A percentile compares a stretch with the other conserved stretches of the same genome.
These are phyloP conservation scores for Ophion slaviceki DNA, from an alignment of 2,888 invertebrate species.

Conservation along the genomic window DNA sequence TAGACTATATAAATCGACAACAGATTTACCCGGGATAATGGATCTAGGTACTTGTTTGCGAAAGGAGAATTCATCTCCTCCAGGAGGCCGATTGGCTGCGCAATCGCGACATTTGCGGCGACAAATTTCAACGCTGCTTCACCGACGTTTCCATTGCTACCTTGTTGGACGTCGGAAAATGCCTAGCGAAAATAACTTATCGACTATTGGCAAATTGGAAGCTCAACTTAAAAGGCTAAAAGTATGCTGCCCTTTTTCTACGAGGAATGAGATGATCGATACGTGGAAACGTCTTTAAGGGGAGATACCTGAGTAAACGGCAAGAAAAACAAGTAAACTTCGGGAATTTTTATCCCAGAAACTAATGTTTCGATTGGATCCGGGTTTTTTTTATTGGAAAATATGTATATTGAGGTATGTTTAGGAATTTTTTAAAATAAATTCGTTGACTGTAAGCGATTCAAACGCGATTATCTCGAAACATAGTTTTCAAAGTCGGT, in stretches of 20 bases:
- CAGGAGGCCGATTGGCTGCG: not conserved
- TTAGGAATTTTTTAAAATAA: too few species aligned
- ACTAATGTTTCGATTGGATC: too few species aligned
- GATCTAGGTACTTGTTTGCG: conserved; percentile 41
- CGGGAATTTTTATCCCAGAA: too few species aligned
- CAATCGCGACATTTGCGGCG: not conserved
- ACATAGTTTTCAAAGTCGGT: too few species aligned
- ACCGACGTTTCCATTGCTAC: not conserved
- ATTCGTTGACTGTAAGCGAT: too few species aligned
- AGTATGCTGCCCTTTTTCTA: not conserved
- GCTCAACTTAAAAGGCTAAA: not conserved
- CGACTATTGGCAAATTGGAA: not conserved
- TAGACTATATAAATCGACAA: conserved; percentile 63
- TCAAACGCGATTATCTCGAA: too few species aligned
- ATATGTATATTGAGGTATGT: too few species aligned
- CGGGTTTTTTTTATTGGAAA: too few species aligned
- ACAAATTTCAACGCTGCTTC: not conserved
- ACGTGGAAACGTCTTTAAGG: not conserved
- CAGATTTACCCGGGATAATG: conserved; percentile 47
- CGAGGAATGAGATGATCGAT: not conserved
- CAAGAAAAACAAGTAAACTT: too few species aligned
- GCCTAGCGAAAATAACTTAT: not conserved
- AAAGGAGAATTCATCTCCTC: conserved; percentile 10
- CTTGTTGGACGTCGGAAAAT: not conserved
- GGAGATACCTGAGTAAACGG: too few species aligned